Evolutionary conservation across 2,797 vertebrate genomes (phyloP), one percentile per base, ranked within the genome.

Genomic region (Pangasius krempfi): DNA sequence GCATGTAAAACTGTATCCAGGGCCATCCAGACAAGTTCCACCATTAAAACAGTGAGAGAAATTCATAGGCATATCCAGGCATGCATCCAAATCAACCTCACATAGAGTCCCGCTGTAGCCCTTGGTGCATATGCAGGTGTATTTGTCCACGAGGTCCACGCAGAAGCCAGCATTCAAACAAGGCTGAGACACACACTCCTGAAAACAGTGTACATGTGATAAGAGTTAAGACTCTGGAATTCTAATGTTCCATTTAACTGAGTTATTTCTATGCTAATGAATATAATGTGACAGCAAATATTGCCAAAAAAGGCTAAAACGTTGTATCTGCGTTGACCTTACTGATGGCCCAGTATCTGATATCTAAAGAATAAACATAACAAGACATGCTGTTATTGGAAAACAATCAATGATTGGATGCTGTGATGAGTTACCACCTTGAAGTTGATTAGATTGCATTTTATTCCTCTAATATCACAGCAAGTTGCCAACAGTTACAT

Each of bases 131-230:
- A 95, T 93, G 88, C 96, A 97, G 8, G 93, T 90, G 27, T 96
- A 97, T 62, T 95, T 94, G 88, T 96, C 92, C 75, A 92, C 90
- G n/a, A 94, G 95, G 93, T 97, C 97, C 88, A 96, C 94, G 83
- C 96, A 97, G 0, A 94, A 95, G 20, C 95, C 96, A 87, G 96
- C 95, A 0, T 97, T 97, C 88, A 95, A 60, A 90, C 96, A 97
- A 37, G 95, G 95, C 50, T 87, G 37, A 44, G 94, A 95, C 14
- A 91, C 91, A 90, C 97, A 97, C 83, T 97, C 95, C 97, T 98
- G 94, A 93, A 73, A 95, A 89, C 73, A 92, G 87, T 13, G n/a
- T 84, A 92, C 30, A 89, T 44, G 83, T n/a, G 8, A 87, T 37
- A 87, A 81, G 56, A 25, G 12, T 81, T 60, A 5, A 40, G 20